phyloP scores from a whole-genome alignment of 2,888 invertebrate genomes.

The Phania funesta region DNA sequence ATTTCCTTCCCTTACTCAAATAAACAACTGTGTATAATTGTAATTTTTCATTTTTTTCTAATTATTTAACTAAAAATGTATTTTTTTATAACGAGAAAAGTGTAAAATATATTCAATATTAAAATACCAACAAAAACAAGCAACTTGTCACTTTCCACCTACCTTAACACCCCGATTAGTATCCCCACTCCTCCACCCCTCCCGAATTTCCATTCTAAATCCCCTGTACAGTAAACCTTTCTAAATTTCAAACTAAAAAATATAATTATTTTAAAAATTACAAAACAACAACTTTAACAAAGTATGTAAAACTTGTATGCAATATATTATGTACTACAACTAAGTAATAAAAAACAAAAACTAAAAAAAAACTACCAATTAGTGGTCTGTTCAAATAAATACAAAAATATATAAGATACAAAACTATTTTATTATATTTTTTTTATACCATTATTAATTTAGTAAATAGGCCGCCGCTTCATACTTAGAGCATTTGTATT shows the following conservation, averaged over 20 bases:
- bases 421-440: conserved; percentile 59
- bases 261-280: conserved; percentile 14
- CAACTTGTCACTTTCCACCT: conserved; percentile 24
- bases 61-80: conserved; percentile 37
- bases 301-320: conserved; percentile 67
- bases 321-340: conserved; percentile 66
- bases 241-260: conserved; percentile 51
- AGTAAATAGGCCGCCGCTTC: conserved; percentile 67
- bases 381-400: conserved; percentile 55
- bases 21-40: conserved; percentile 60
- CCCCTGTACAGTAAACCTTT: conserved; percentile 45
- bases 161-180: neutral
- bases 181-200: neutral
- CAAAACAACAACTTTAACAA: conserved; percentile 33
- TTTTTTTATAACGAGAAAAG: conserved; percentile 52
- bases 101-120: conserved; percentile 52
- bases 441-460: conserved; percentile 50
- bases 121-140: conserved; percentile 18
- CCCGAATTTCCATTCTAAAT: neutral
- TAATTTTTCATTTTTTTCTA: conserved; percentile 1
- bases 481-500: conserved; percentile 76
- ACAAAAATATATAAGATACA: conserved; percentile 30
- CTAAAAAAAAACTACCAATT: conserved; percentile 53
- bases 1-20: conserved; percentile 45
- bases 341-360: conserved; percentile 28